Base-by-base conservation (phyloP, 2,113 vertebrate genomes). In the Dasyornis broadbenti region DNA sequence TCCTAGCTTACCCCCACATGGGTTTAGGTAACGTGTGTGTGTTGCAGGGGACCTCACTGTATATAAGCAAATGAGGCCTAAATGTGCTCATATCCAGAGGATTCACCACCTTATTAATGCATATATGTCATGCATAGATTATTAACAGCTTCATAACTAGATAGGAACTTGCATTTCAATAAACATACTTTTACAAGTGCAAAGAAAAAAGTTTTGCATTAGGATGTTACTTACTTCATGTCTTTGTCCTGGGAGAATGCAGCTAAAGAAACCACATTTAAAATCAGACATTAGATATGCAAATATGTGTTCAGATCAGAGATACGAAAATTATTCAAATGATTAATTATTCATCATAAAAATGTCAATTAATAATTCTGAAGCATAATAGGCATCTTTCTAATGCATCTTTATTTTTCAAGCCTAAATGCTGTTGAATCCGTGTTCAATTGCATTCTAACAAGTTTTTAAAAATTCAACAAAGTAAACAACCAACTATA, bases 281-380 rank as follows among this genome's bases (percentile, higher is more conserved):
- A 98, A 98, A 97, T 98, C 97, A 98, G 97, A 98, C 97, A 98
- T 99, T 98, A 99, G 98, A 99, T 99, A 99, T 99, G 99, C 98
- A 99, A 99, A 99, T 99, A 98, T 98, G 98, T 98, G 98, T 98
- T 98, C 98, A 99, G 98, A 99, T 99, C 98, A 99, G 98, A 99
- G 98, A 98, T 98, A 98, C 96, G 96, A 99, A 98, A 99, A 99
- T 99, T 99, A 99, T 99, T 99, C 99, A 99, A 98, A 99, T 98
- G 98, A 99, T 99, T 99, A 99, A 99, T 99, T 98, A 99, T 99
- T 99, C 98, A 99, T 98, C 97, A 98, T 98, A 98, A 98, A 98
- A 98, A 98, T 97, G 98, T 99, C 98, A 99, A 99, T 99, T 99
- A 99, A 99, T 99, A 98, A 99, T 99, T 98, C 98, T 97, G 97